Base-by-base conservation (phyloP, 2,113 vertebrate genomes). In the Dolichotis patagonum region DNA sequence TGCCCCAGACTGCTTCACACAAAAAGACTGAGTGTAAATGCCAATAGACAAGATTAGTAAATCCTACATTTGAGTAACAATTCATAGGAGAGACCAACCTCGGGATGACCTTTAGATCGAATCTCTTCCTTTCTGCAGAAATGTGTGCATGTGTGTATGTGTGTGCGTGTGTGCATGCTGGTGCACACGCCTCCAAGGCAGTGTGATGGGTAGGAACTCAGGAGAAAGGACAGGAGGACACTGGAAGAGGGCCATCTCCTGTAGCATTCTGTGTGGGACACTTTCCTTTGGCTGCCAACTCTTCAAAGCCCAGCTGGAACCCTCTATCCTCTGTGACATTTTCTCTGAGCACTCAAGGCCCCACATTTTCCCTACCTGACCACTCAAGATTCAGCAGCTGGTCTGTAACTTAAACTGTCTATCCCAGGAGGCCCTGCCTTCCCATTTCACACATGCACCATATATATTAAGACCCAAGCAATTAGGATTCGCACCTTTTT, bases 401-500 rank as follows among this genome's bases (percentile, higher is more conserved):
- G 65, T 82, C 62, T 60, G 32, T 84, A 78, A 67, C 65, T 93
- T 46, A 7, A 30, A 38, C 35, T 14, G 8, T 17, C 54, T 32
- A n/a, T 65, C 52, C 75, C n/a, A 32, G 87, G 28, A 80, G 73
- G 60, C 54, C 60, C 58, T 32, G 38, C 58, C 83, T 90, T 85
- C 95, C 69, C 81, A 65, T 62, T 95, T 90, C 94, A 90, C 88
- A 83, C 77, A 41, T 4, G 32, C 1, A 22, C 92, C 30, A 22
- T 7, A 85, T 58, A 71, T 28, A 62, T 35, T 71, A 83, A 87
- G 96, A 80, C 49, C 30, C 0, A 46, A 82, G 88, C 96, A 94
- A 83, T 95, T 88, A 96, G 85, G 95, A 54, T 56, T 96, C 97
- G 88, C 71, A 78, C 81, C 46, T 96, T 90, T 92, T 63, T 5